phyloP scores from a whole-genome alignment of 2,797 vertebrate species.

The Astyanax mexicanus region DNA sequence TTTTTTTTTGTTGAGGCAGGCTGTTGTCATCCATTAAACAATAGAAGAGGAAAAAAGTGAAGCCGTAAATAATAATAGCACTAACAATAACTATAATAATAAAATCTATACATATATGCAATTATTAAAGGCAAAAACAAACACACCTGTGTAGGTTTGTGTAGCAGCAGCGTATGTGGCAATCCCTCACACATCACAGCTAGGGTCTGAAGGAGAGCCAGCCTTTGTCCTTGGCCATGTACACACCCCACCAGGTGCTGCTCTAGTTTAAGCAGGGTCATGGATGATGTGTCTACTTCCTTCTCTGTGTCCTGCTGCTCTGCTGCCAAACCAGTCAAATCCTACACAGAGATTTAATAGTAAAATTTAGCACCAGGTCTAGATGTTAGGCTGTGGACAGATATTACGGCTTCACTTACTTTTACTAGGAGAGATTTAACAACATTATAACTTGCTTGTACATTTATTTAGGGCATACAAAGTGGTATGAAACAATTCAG shows the following conservation, averaged over 20 bases:
- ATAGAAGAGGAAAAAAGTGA: too few species aligned
- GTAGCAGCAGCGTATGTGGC: constrained; percentile 85
- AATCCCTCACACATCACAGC: constrained; percentile 85
- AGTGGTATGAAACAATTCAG: too few species aligned
- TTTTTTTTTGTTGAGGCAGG: too few species aligned
- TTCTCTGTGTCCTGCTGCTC: constrained; percentile 65
- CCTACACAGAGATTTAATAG: constrained; percentile 69
- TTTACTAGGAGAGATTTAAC: too few species aligned
- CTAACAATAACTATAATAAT: too few species aligned
- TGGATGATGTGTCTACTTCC: constrained; percentile 53
- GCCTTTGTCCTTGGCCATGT: constrained; percentile 66
- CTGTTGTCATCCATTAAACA: too few species aligned
- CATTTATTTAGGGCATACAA: too few species aligned
- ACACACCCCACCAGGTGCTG: constrained; percentile 60
- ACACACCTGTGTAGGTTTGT: constrained; percentile 86
- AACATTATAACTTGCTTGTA: too few species aligned
- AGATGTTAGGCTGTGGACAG: not conserved
- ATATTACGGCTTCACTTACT: not conserved
- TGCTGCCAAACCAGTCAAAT: constrained; percentile 78
- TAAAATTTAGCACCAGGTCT: not conserved
- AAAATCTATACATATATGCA: too few species aligned
- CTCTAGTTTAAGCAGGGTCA: constrained; percentile 83
- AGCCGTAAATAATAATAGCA: too few species aligned
- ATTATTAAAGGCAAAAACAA: too few species aligned
- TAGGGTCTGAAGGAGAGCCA: constrained; percentile 86